Conservation (phyloP, 2,797 vertebrate species). For the Falco novaeseelandiae region DNA sequence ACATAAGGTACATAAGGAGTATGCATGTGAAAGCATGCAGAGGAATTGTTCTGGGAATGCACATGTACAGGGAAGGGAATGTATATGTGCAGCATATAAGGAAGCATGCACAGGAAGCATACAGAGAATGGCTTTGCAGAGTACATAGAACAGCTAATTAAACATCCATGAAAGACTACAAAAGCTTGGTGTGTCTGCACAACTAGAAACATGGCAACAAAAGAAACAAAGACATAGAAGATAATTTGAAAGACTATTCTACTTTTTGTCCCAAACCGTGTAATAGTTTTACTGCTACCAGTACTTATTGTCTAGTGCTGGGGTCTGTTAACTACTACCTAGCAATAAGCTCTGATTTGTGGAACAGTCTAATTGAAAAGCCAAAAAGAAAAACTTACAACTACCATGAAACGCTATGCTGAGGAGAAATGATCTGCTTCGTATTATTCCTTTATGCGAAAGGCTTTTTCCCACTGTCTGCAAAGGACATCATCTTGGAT, state of each 20-base stretch:
- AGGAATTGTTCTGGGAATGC: not conserved
- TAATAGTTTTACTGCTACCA: not conserved
- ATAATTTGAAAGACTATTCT: not conserved
- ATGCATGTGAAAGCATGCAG: not conserved
- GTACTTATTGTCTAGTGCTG: not conserved
- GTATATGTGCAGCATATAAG: not conserved
- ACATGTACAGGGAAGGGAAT: not conserved
- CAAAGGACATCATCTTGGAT: not conserved
- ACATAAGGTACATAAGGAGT: not conserved
- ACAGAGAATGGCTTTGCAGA: not conserved
- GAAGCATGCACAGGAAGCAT: not conserved
- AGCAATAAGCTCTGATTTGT: not conserved
- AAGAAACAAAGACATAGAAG: not conserved
- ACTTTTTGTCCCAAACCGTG: not conserved
- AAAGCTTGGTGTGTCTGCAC: not conserved
- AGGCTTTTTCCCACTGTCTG: not conserved
- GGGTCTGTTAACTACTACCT: not conserved
- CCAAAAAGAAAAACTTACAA: not conserved
- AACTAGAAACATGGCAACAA: not conserved
- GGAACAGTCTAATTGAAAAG: not conserved
- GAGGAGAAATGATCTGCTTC: not conserved
- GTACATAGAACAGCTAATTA: not conserved
- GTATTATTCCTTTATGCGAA: not conserved
- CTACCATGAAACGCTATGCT: accelerated
- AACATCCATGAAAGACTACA: not conserved